These are phyloP conservation scores for Cantharis rustica DNA, from an alignment of 2,888 invertebrate species.

Conservation along the genomic window DNA sequence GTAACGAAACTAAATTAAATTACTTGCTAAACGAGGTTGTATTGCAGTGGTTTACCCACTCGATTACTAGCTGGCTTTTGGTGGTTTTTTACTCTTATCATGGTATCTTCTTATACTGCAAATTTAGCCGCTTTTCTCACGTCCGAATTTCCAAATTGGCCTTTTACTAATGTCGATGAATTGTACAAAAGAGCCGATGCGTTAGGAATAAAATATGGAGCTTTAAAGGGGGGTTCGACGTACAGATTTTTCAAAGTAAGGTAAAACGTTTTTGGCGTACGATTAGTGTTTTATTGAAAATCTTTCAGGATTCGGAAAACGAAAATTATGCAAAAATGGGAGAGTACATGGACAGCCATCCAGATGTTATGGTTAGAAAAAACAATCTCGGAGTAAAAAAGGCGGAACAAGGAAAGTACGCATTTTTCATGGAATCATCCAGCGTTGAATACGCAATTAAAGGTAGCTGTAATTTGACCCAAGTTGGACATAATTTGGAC, in stretches of 20 bases:
- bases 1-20: conserved; percentile 41
- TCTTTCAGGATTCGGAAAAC: conserved; percentile 26
- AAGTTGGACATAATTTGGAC: conserved; percentile 73
- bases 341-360: conserved; percentile 42
- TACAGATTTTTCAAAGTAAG: conserved; percentile 84
- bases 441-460: conserved; percentile 84
- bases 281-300: neutral
- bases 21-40: conserved; percentile 21
- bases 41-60: conserved; percentile 80
- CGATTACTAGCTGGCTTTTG: conserved; percentile 85
- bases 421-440: conserved; percentile 57
- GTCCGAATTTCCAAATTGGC: conserved; percentile 72
- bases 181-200: conserved; percentile 74
- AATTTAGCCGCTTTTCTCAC: conserved; percentile 90
- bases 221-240: conserved; percentile 83
- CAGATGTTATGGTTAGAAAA: conserved; percentile 46
- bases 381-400: conserved; percentile 45
- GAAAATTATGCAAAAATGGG: conserved; percentile 41
- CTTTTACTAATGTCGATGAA: conserved; percentile 80
- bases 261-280: neutral
- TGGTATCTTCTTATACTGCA: conserved; percentile 87
- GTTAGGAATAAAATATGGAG: conserved; percentile 88
- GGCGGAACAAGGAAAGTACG: conserved; percentile 41
- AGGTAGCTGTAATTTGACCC: conserved; percentile 73
- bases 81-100: conserved; percentile 91